A percentile compares a stretch with the other conserved stretches of the same genome.
These are phyloP conservation scores for Phrynocephalus guinanensis DNA, from an alignment of 2,797 vertebrate species.

Conservation along the genomic window DNA sequence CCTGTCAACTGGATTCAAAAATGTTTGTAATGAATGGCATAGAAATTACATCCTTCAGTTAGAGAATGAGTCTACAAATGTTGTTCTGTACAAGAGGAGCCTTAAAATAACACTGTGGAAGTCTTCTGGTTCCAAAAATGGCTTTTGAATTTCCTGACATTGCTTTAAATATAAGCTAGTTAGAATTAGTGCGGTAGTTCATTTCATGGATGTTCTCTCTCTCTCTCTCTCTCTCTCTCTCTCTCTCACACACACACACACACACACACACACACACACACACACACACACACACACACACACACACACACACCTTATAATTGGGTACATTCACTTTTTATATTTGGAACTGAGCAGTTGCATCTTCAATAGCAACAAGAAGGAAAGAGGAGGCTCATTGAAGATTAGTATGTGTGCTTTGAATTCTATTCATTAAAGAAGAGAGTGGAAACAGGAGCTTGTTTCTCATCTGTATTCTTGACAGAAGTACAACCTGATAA, in stretches of 20 bases:
- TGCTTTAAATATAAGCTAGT: slow-evolving; percentile 52
- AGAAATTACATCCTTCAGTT: slow-evolving; percentile 25
- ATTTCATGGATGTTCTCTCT: background rate
- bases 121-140: background rate
- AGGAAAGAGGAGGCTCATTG: background rate
- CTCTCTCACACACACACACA: too few relatives aligned
- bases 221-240: too few relatives aligned
- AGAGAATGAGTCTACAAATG: slow-evolving; percentile 27
- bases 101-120: slow-evolving; percentile 48
- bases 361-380: background rate
- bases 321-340: slow-evolving; percentile 41
- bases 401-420: background rate
- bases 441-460: too few relatives aligned
- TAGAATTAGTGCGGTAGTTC: slow-evolving; percentile 35
- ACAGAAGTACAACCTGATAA: too few relatives aligned
- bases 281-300: too few relatives aligned
- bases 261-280: too few relatives aligned
- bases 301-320: too few relatives aligned
- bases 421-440: too few relatives aligned
- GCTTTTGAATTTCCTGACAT: slow-evolving; percentile 26
- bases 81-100: slow-evolving; percentile 28
- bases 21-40: slow-evolving; percentile 35
- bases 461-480: too few relatives aligned
- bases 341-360: slow-evolving; percentile 33
- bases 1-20: background rate